Evolutionary conservation across 2,113 vertebrate genomes (phyloP).

Genomic region (Tilapia sparmanii): DNA sequence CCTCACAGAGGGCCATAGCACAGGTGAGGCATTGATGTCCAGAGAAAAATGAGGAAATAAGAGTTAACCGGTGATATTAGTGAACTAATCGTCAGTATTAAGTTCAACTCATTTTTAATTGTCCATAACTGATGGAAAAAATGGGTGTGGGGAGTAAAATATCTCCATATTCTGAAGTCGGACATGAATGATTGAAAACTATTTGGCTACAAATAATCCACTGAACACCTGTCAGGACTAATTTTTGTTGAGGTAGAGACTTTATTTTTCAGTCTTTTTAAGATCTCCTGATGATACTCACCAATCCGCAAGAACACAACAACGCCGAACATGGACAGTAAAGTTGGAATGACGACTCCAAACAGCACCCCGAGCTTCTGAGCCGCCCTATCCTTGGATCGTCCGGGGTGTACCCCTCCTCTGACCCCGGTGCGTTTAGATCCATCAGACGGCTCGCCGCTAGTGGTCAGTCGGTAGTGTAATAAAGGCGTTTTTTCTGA

Average conservation of each 20-base stretch:
- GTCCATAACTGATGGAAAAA: not conserved
- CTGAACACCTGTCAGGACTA: not conserved
- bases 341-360: constrained; percentile 81
- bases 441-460: not conserved
- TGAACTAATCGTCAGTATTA: not conserved
- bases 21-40: not conserved
- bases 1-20: not conserved
- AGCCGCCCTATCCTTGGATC: not conserved
- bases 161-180: not conserved
- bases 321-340: constrained; percentile 86
- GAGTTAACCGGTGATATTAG: not conserved
- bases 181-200: not conserved
- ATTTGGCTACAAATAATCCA: not conserved
- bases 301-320: constrained; percentile 83
- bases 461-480: constrained; percentile 74
- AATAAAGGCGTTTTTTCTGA: constrained; percentile 76
- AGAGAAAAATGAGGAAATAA: not conserved
- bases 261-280: not conserved
- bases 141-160: not conserved
- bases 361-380: constrained; percentile 77
- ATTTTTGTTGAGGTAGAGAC: not conserved
- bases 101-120: not conserved
- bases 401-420: not conserved
- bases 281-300: constrained; percentile 40
- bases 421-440: not conserved